Conservation (phyloP, 2,888 invertebrate genomes). For the Amiota mariae region DNA sequence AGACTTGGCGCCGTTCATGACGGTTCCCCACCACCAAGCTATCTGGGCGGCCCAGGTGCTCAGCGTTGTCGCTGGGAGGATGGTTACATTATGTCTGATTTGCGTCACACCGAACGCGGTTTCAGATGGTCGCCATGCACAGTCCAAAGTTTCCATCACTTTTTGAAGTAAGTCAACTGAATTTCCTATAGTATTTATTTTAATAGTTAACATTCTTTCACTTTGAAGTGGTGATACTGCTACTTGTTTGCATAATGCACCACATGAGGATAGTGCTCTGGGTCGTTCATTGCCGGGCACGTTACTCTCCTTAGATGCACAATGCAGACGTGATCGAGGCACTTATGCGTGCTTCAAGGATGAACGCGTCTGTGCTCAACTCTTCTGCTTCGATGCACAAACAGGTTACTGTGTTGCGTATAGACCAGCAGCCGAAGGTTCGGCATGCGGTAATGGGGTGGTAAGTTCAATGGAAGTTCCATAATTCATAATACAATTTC, state of each 20-base stretch:
- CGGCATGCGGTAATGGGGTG: conserved; percentile 93
- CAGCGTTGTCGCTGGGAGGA: conserved; percentile 97
- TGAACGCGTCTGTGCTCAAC: conserved; percentile 93
- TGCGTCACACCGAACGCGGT: conserved; percentile 94
- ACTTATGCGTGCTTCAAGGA: conserved; percentile 91
- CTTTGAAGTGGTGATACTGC: conserved; percentile 90
- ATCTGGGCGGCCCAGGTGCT: conserved; percentile 94
- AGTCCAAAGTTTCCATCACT: conserved; percentile 94
- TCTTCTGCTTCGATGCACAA: conserved; percentile 95
- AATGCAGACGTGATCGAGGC: conserved; percentile 93
- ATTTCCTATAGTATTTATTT: not conserved
- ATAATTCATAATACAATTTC: not conserved
- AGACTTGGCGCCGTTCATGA: conserved; percentile 97
- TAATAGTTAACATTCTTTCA: conserved; percentile 50
- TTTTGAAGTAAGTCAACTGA: conserved; percentile 84
- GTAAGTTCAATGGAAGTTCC: conserved; percentile 74
- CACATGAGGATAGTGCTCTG: conserved; percentile 92
- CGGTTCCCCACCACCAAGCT: conserved; percentile 94
- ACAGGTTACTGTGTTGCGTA: conserved; percentile 97
- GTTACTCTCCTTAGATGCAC: conserved; percentile 90
- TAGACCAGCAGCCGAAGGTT: conserved; percentile 94
- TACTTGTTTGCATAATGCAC: conserved; percentile 93
- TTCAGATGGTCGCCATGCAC: conserved; percentile 96
- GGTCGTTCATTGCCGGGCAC: conserved; percentile 92
- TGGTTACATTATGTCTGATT: conserved; percentile 96